Evolutionary conservation across 2,888 invertebrate genomes (phyloP).

Genomic region (Parasteatoda lunata): DNA sequence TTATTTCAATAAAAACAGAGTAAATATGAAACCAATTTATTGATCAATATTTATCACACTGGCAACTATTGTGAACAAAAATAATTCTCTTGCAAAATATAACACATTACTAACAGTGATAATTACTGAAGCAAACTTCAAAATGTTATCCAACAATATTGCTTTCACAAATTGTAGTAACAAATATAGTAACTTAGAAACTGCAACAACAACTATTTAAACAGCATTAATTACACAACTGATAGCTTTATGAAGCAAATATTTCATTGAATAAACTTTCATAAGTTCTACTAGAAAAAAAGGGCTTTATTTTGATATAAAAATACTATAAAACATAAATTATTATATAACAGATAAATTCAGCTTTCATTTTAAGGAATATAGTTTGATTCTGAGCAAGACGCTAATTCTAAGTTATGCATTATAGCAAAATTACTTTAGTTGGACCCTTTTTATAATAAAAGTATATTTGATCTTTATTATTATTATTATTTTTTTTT

Average conservation of each 20-base stretch:
- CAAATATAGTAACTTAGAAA: neutral
- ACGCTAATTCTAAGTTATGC: conserved; percentile 14
- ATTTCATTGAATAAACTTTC: neutral
- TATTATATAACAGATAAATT: neutral
- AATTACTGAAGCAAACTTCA: neutral
- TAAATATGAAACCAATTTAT: too few relatives aligned
- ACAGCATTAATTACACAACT: neutral
- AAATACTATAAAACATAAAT: conserved; percentile 57
- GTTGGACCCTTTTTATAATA: conserved; percentile 59
- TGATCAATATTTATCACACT: conserved; percentile 37
- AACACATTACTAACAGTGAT: conserved; percentile 17
- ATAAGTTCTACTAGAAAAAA: neutral
- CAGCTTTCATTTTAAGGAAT: neutral
- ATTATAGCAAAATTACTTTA: conserved; percentile 44
- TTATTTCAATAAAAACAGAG: too few relatives aligned
- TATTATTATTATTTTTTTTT: neutral
- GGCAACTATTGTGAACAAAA: conserved; percentile 53
- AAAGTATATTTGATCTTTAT: conserved; percentile 2
- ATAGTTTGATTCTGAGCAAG: conserved; percentile 24
- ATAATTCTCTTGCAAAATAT: conserved; percentile 49
- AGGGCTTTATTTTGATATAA: conserved; percentile 27
- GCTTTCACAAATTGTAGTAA: neutral
- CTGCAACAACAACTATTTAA: neutral
- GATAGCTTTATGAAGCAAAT: neutral
- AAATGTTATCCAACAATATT: conserved; percentile 31